phyloP scores from a whole-genome alignment of 1,140 invertebrate genomes.

The Drosophila willistoni region DNA sequence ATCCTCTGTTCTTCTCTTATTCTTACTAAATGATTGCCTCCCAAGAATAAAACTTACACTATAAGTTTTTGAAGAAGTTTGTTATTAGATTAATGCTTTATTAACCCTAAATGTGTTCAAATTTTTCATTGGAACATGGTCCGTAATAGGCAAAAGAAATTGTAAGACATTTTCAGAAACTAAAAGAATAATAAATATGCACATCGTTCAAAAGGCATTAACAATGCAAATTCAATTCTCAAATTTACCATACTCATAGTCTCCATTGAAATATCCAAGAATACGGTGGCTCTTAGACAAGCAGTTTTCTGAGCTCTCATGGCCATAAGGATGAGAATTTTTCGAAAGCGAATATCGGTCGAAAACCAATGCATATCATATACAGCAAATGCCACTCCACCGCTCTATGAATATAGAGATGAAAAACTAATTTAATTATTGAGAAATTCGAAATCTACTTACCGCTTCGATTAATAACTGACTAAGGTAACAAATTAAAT shows the following conservation, averaged over 20 bases:
- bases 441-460: background rate
- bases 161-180: constrained; percentile 37
- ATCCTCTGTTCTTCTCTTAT: too few species aligned
- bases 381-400: constrained; percentile 36
- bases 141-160: constrained; percentile 47
- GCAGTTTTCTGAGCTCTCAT: constrained; percentile 53
- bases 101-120: too few species aligned
- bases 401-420: constrained; percentile 37
- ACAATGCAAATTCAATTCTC: rapidly evolving
- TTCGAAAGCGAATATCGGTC: constrained; percentile 46
- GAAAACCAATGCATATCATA: constrained; percentile 53
- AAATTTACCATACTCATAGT: constrained; percentile 53
- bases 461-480: constrained; percentile 65
- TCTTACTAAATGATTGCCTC: too few species aligned
- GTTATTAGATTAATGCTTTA: too few species aligned
- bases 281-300: constrained; percentile 51
- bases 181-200: background rate
- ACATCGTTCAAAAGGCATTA: background rate
- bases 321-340: constrained; percentile 54
- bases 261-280: constrained; percentile 54
- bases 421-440: background rate
- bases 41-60: too few species aligned
- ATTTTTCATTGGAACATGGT: constrained; percentile 45
- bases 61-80: too few species aligned
- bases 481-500: constrained; percentile 55